These are phyloP conservation scores for Caenorhabditis sp. DNA, from an alignment of 2,888 invertebrate genomes.

Conservation along the genomic window DNA sequence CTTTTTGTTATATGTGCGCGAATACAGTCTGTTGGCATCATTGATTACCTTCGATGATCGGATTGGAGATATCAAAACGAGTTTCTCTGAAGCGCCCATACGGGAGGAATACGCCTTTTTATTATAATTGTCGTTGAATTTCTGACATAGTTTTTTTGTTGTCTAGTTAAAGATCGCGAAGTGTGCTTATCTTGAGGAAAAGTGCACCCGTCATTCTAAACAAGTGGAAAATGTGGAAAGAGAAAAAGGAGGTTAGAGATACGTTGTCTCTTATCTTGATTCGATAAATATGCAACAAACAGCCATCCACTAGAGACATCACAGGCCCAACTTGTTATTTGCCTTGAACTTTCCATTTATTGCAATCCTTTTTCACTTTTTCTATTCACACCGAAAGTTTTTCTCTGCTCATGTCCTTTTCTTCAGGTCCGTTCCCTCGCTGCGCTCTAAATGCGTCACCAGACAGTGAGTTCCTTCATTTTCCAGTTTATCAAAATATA, in stretches of 20 bases:
- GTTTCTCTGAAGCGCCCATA: constrained; percentile 30
- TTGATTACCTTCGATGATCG: constrained; percentile 60
- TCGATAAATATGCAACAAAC: constrained; percentile 58
- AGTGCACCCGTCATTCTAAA: constrained; percentile 44
- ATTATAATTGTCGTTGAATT: constrained; percentile 2
- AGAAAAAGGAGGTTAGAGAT: constrained; percentile 24
- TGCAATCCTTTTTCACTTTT: constrained; percentile 10
- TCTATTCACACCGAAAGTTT: too few relatives aligned
- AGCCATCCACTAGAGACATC: constrained; percentile 10
- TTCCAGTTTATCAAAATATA: neutral
- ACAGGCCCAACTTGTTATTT: constrained; percentile 47
- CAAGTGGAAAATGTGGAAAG: constrained; percentile 28
- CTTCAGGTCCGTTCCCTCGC: constrained; percentile 1
- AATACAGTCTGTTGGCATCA: constrained; percentile 52
- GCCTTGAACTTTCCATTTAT: neutral
- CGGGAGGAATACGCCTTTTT: constrained; percentile 14
- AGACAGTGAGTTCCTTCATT: constrained; percentile 17
- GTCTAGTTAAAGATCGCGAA: constrained; percentile 34
- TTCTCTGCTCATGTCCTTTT: neutral
- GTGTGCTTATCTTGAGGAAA: constrained; percentile 26
- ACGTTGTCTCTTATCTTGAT: constrained; percentile 52
- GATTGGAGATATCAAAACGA: constrained; percentile 59
- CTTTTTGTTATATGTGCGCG: constrained; percentile 32
- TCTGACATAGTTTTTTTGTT: constrained; percentile 7
- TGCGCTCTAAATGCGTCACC: constrained; percentile 28